phyloP scores from a whole-genome alignment of 2,797 vertebrate species.

The Rhinoraja longicauda region DNA sequence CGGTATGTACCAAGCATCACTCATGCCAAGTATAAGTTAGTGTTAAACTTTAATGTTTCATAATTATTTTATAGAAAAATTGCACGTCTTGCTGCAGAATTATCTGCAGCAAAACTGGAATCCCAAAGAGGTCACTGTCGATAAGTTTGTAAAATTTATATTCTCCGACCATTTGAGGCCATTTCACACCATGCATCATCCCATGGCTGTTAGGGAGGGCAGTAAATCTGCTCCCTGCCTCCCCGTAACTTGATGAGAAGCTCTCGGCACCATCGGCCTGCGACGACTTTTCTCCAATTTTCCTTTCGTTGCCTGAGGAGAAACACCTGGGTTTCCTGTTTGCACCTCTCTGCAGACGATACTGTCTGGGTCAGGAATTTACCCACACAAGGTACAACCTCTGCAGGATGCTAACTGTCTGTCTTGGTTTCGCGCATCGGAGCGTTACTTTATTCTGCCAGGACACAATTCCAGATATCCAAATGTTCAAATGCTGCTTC shows the following conservation, averaged over 20 bases:
- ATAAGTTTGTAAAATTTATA: not conserved
- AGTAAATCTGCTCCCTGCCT: not conserved
- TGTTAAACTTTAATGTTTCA: not conserved
- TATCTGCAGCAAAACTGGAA: not conserved
- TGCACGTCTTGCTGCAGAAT: no score
- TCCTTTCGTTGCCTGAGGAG: not conserved
- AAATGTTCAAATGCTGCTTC: not conserved
- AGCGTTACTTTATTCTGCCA: not conserved
- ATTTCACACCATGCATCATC: not conserved
- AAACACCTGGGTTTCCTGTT: not conserved
- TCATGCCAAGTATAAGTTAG: not conserved
- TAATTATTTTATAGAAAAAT: not conserved
- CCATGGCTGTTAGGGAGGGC: not conserved
- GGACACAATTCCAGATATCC: not conserved
- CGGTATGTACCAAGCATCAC: constrained; percentile 65
- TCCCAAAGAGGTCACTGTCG: no score
- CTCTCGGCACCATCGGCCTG: not conserved
- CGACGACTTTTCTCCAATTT: not conserved
- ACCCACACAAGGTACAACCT: not conserved
- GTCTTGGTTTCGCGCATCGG: not conserved
- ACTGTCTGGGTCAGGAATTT: not conserved
- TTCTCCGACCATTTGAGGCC: not conserved
- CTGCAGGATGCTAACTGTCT: not conserved
- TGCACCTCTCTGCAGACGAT: not conserved
- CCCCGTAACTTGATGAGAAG: not conserved